A percentile compares a stretch with the other conserved stretches of the same genome.
These are phyloP conservation scores for Rhabdornis inornatus DNA, from an alignment of 2,113 vertebrate genomes.

Conservation along the genomic window DNA sequence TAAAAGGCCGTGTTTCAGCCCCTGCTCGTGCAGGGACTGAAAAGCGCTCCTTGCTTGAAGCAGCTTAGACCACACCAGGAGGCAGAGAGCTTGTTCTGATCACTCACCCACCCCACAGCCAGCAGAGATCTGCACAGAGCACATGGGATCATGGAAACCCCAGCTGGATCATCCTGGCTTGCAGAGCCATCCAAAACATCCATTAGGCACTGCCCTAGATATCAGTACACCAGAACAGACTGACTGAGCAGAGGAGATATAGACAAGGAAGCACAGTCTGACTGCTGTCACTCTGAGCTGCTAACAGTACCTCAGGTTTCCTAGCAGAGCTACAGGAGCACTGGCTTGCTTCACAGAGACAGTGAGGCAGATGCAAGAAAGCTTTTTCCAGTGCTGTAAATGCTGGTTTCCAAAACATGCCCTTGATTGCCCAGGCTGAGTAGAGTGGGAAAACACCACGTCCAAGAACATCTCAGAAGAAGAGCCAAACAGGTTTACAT, in stretches of 20 bases:
- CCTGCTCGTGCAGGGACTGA: neutral
- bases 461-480: neutral
- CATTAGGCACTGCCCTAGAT: neutral
- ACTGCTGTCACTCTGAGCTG: accelerated
- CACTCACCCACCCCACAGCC: neutral
- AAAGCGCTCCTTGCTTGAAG: neutral
- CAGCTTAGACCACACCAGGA: neutral
- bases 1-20: neutral
- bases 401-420: neutral
- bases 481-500: neutral
- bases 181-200: neutral
- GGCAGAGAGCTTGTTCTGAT: neutral
- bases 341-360: neutral
- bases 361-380: neutral
- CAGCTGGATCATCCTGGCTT: neutral
- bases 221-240: neutral
- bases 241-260: neutral
- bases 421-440: neutral
- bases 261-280: neutral
- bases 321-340: neutral
- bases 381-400: neutral
- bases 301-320: neutral
- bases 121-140: neutral
- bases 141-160: neutral
- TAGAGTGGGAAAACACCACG: neutral